Conservation (phyloP, 2,888 invertebrate species). For the Drosophila histrio region DNA sequence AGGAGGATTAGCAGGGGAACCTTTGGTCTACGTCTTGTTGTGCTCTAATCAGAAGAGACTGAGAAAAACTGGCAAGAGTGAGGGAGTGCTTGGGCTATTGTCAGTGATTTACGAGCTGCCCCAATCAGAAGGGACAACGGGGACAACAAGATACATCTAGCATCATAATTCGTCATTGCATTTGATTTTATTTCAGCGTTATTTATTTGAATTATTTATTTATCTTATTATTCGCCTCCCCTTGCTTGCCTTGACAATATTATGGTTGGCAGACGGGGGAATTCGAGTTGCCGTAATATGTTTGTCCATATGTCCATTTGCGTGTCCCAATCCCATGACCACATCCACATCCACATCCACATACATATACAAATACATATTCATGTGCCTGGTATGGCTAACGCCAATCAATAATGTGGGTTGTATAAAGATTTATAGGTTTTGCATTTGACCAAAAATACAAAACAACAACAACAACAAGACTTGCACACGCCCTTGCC, state of each 20-base stretch:
- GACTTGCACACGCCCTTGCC: constrained; percentile 18
- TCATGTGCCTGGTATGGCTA: constrained; percentile 46
- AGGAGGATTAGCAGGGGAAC: too few species aligned
- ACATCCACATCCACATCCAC: constrained; percentile 17
- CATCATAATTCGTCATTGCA: constrained; percentile 82
- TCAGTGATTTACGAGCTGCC: constrained; percentile 82
- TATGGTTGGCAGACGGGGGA: constrained; percentile 8
- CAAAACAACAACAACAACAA: constrained; percentile 27
- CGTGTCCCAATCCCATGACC: constrained; percentile 46
- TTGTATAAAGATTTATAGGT: constrained; percentile 84
- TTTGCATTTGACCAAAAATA: constrained; percentile 58
- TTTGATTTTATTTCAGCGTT: constrained; percentile 78
- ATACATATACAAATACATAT: constrained; percentile 25
- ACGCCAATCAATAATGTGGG: constrained; percentile 83
- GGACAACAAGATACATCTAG: constrained; percentile 40
- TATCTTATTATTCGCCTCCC: constrained; percentile 64
- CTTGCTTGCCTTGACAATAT: constrained; percentile 12
- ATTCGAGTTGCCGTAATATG: constrained; percentile 39
- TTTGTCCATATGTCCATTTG: constrained; percentile 66
- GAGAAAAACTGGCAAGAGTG: too few species aligned
- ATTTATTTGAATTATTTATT: constrained; percentile 77
- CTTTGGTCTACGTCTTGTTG: constrained; percentile 11
- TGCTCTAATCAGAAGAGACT: constrained; percentile 56
- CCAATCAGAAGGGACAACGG: constrained; percentile 70
- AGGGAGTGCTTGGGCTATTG: constrained; percentile 50